These are phyloP conservation scores for Nothobranchius furzeri DNA, from an alignment of 2,113 vertebrate species.

Conservation along the genomic window DNA sequence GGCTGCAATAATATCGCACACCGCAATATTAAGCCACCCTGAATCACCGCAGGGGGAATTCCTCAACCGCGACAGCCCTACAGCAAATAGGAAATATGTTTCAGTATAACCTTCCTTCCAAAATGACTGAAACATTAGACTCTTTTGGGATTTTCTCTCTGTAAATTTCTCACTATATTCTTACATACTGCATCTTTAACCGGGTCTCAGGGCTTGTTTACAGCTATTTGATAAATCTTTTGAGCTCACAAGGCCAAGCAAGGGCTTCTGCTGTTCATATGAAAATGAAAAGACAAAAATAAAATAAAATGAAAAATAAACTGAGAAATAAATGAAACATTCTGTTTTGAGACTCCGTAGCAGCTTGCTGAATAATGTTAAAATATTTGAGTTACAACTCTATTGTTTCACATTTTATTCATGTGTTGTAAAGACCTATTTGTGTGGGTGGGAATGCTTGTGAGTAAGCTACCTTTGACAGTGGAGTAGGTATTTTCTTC, in stretches of 20 bases:
- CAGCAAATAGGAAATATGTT: too few relatives aligned
- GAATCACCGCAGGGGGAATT: too few relatives aligned
- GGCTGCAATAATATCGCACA: too few relatives aligned
- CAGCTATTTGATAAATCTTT: neutral
- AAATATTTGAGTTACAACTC: neutral
- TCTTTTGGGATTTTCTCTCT: too few relatives aligned
- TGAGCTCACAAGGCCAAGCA: neutral
- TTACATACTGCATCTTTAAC: neutral
- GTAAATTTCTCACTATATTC: too few relatives aligned
- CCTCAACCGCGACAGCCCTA: too few relatives aligned
- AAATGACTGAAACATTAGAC: too few relatives aligned
- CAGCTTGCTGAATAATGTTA: neutral
- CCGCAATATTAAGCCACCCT: too few relatives aligned
- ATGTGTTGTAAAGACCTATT: neutral
- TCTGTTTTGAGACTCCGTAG: neutral
- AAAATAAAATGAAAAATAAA: neutral
- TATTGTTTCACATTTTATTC: neutral
- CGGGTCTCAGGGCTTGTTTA: constrained; percentile 33
- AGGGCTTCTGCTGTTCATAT: constrained; percentile 6
- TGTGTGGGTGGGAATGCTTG: neutral
- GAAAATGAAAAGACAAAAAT: neutral
- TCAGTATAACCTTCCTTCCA: too few relatives aligned
- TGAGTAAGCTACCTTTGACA: neutral
- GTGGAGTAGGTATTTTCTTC: neutral
- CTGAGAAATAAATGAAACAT: neutral